Evolutionary conservation across 2,888 invertebrate genomes (phyloP).

Genomic region (Helobdella robusta): DNA sequence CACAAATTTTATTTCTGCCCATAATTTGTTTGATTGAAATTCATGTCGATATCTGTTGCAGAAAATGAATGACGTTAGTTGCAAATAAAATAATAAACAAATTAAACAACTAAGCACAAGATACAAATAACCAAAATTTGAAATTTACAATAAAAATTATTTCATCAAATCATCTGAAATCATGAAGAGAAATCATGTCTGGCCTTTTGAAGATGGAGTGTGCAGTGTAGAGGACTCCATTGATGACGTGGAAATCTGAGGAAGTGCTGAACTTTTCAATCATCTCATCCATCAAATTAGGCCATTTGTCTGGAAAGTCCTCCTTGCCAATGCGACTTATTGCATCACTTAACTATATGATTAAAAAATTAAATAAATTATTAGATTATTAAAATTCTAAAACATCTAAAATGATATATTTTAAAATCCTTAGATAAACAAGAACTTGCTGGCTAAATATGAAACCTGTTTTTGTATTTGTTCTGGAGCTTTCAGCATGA

Average conservation of each 20-base stretch:
- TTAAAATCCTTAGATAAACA: too few species aligned
- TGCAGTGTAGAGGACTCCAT: slow-evolving; percentile 84
- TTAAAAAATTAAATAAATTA: not conserved
- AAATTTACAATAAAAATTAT: not conserved
- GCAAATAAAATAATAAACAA: not conserved
- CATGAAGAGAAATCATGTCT: not conserved
- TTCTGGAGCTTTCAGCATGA: slow-evolving; percentile 85
- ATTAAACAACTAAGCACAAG: not conserved
- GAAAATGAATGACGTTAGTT: not conserved
- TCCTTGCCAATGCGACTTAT: slow-evolving; percentile 89
- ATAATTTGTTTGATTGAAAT: slow-evolving; percentile 84
- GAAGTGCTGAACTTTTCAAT: slow-evolving; percentile 74
- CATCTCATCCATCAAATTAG: slow-evolving; percentile 81
- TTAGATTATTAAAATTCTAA: not conserved
- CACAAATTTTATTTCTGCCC: slow-evolving; percentile 94
- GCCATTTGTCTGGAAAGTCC: slow-evolving; percentile 96
- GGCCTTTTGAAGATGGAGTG: slow-evolving; percentile 85
- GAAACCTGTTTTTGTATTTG: slow-evolving; percentile 73
- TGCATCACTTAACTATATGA: slow-evolving; percentile 68
- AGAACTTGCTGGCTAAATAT: not conserved
- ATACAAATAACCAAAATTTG: not conserved
- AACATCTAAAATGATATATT: not conserved
- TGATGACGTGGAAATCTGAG: slow-evolving; percentile 78
- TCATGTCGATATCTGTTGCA: slow-evolving; percentile 69
- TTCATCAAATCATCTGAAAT: not conserved